Evolutionary conservation across 2,797 vertebrate species (phyloP).

Genomic region (Melopsittacus undulatus): DNA sequence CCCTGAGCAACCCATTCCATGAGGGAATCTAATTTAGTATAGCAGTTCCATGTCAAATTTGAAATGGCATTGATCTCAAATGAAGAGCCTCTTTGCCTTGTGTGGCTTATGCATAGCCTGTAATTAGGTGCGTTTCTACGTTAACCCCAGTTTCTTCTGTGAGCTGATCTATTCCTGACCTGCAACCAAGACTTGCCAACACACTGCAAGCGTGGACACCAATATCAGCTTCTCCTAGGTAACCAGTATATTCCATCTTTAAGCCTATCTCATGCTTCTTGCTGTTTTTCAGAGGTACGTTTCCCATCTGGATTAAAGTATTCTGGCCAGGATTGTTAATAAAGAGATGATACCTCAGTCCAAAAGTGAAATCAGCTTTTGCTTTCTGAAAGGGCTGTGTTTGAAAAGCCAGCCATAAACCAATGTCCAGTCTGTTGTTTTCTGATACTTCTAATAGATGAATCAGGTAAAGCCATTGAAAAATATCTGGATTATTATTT

Average conservation of each 20-base stretch:
- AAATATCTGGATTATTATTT: background rate
- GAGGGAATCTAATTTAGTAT: background rate
- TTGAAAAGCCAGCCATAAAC: conserved; percentile 13
- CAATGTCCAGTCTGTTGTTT: background rate
- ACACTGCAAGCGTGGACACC: background rate
- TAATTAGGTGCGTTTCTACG: background rate
- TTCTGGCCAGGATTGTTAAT: background rate
- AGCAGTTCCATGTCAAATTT: background rate
- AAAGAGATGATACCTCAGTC: background rate
- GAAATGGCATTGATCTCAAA: background rate
- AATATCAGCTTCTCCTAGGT: background rate
- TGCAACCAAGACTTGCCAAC: background rate
- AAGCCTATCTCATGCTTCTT: background rate
- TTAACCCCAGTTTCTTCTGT: background rate
- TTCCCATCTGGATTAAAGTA: background rate
- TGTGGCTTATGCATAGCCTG: background rate
- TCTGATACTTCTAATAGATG: background rate
- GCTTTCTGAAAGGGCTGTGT: background rate
- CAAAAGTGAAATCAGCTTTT: conserved; percentile 14
- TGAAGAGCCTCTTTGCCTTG: background rate
- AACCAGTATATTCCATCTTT: background rate
- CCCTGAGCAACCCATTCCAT: too few species aligned
- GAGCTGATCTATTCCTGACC: background rate
- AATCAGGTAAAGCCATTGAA: background rate
- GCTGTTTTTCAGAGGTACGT: background rate